Percentiles rank a stretch among this genome's conserved stretches.
Conservation (phyloP, 2,797 vertebrate species). For the Tiaroga cobitis region DNA sequence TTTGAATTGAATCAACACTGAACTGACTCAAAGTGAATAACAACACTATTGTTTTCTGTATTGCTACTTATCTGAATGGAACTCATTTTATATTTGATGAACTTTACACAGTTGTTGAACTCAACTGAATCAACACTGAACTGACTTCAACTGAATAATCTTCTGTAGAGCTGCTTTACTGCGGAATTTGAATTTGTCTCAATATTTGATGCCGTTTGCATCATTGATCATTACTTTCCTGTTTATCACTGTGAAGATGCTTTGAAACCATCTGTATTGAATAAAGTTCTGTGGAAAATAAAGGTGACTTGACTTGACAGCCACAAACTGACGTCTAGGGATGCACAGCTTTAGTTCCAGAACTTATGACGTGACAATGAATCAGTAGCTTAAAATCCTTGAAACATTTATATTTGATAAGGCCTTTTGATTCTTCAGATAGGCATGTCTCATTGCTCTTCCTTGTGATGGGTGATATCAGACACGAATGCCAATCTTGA, state of each 20-base stretch:
- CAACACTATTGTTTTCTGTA: background rate
- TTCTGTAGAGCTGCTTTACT: background rate
- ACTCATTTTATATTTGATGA: background rate
- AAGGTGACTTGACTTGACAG: background rate
- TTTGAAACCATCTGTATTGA: background rate
- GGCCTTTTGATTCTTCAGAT: conserved; percentile 5
- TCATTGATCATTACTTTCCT: background rate
- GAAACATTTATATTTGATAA: conserved; percentile 17
- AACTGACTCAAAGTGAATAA: background rate
- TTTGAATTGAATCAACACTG: background rate
- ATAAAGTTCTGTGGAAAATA: background rate
- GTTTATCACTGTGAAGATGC: background rate
- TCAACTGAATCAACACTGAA: background rate
- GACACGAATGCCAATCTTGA: background rate
- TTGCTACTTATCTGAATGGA: background rate
- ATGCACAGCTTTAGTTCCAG: background rate
- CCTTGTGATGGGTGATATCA: background rate
- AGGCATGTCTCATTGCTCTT: conserved; percentile 29
- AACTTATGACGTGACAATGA: background rate
- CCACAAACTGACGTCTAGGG: background rate
- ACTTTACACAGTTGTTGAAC: background rate
- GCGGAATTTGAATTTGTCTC: background rate
- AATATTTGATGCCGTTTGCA: background rate
- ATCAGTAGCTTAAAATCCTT: conserved; percentile 24
- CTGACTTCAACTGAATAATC: background rate